These are phyloP conservation scores for Lepus europaeus DNA, from an alignment of 2,113 vertebrate species.

Conservation along the genomic window DNA sequence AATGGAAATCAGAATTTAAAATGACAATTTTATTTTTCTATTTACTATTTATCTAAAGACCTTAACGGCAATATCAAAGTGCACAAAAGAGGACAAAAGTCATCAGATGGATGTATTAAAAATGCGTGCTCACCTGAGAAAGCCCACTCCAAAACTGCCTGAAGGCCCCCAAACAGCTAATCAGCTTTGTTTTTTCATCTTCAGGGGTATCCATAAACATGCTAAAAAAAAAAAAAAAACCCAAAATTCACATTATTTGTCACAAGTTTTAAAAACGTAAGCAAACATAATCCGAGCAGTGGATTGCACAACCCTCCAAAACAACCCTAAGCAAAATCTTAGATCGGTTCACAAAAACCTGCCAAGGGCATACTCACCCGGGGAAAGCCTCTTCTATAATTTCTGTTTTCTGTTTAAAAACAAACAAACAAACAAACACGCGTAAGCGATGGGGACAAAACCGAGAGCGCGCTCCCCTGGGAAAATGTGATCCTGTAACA, in stretches of 20 bases:
- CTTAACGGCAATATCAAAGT: constrained; percentile 15
- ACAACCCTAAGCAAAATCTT: neutral
- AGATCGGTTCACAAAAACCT: neutral
- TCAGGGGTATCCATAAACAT: constrained; percentile 99
- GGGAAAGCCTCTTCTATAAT: constrained; percentile 98
- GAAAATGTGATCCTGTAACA: neutral
- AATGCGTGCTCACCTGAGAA: constrained; percentile 91
- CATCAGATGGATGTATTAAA: neutral
- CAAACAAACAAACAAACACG: neutral
- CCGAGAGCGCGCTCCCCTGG: neutral
- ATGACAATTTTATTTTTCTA: neutral
- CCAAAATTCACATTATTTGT: constrained; percentile 60
- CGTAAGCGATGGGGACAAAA: neutral
- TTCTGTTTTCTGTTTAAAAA: constrained; percentile 94
- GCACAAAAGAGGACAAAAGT: neutral
- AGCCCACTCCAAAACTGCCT: constrained; percentile 96
- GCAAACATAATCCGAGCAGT: neutral
- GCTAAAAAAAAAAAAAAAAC: constrained; percentile 83
- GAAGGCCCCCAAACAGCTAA: constrained; percentile 97
- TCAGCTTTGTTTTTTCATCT: constrained; percentile 96
- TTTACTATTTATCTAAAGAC: neutral
- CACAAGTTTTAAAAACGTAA: constrained; percentile 20
- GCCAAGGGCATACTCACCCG: constrained; percentile 90
- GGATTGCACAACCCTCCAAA: neutral
- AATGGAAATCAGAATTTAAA: neutral